phyloP scores from a whole-genome alignment of 2,797 vertebrate genomes.

The Geotrypetes seraphini region DNA sequence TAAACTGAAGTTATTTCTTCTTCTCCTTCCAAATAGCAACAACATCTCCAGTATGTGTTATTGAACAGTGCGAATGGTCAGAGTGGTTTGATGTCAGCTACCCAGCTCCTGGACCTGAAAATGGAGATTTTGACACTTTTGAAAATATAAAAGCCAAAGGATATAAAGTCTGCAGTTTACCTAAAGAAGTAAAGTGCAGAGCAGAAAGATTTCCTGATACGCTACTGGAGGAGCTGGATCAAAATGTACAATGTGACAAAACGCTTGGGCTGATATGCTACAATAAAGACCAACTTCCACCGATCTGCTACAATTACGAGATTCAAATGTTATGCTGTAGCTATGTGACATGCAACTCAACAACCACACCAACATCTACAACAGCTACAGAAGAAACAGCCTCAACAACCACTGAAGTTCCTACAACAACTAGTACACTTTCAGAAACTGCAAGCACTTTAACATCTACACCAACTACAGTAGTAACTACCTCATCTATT shows the following conservation, averaged over 20 bases:
- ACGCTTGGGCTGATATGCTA: conserved; percentile 51
- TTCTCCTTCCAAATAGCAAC: background rate
- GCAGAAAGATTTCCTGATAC: conserved; percentile 20
- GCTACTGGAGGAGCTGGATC: conserved; percentile 28
- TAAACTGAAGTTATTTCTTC: background rate
- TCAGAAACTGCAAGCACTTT: background rate
- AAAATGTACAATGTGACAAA: conserved; percentile 50
- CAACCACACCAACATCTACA: background rate
- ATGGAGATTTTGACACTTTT: conserved; percentile 61
- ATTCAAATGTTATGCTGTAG: conserved; percentile 56
- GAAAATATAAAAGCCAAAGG: conserved; percentile 39
- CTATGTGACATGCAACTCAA: conserved; percentile 16
- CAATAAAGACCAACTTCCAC: conserved; percentile 44
- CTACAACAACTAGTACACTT: no score
- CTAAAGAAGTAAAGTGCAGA: conserved; percentile 54
- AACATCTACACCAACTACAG: background rate
- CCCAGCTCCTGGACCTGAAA: conserved; percentile 23
- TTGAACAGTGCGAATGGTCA: conserved; percentile 57
- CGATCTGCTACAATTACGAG: conserved; percentile 60
- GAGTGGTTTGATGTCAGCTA: conserved; percentile 46
- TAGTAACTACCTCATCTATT: background rate
- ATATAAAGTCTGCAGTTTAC: conserved; percentile 35
- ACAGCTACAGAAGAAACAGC: background rate
- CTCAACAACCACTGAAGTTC: background rate
- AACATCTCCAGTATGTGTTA: conserved; percentile 28